These are phyloP conservation scores for Drosophila greeni DNA, from an alignment of 2,888 invertebrate species.

Conservation along the genomic window DNA sequence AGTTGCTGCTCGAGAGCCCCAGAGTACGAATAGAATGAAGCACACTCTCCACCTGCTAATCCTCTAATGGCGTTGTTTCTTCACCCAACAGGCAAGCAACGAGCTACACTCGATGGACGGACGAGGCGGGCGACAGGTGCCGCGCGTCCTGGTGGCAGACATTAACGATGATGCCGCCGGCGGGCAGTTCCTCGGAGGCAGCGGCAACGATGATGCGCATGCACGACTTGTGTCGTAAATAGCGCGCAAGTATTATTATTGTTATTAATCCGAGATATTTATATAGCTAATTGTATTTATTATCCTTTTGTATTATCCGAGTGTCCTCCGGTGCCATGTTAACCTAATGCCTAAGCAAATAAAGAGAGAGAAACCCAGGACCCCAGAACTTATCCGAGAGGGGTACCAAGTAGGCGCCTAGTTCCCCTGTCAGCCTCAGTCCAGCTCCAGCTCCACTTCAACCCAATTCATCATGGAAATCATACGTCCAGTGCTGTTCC, in stretches of 20 bases:
- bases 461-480: too few relatives aligned
- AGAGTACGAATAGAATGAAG: constrained; percentile 49
- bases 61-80: too few relatives aligned
- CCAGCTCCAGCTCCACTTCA: too few relatives aligned
- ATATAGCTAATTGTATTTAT: constrained; percentile 3
- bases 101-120: constrained; percentile 56
- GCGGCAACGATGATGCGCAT: constrained; percentile 71
- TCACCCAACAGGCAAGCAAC: constrained; percentile 48
- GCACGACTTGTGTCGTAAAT: constrained; percentile 74
- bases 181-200: constrained; percentile 60
- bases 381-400: not conserved
- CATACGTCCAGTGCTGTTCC: too few relatives aligned
- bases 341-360: not conserved
- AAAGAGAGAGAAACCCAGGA: too few relatives aligned
- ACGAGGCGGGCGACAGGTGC: constrained; percentile 29
- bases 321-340: not conserved
- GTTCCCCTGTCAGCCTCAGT: too few relatives aligned
- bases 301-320: not conserved
- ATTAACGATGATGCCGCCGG: constrained; percentile 61
- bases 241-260: not conserved
- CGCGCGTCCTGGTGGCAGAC: constrained; percentile 59
- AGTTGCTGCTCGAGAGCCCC: constrained; percentile 69
- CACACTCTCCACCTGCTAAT: too few relatives aligned
- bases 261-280: not conserved
- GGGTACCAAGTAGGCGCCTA: too few relatives aligned